Evolutionary conservation across 2,113 vertebrate genomes (phyloP), one percentile per base, ranked within the genome.

Genomic region (Garra rufa): DNA sequence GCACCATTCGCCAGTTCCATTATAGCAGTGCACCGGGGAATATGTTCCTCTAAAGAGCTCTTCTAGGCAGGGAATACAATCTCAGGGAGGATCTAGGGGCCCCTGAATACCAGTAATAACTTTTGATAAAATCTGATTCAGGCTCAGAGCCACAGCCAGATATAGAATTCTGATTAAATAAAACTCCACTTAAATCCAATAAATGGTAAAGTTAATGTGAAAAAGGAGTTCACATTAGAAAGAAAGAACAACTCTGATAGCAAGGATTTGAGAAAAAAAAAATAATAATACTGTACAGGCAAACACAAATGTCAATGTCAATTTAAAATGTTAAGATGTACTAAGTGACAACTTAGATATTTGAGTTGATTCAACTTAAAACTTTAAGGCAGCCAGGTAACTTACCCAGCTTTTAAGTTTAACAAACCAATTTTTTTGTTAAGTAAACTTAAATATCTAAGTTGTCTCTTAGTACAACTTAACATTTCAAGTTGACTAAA

Each of bases 31-130:
- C 75, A 77, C 30, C 41, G 50, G 50, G 30, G 30, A 77, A 77
- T 41, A 30, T 77, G 50, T n/a, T 77, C 28, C 75, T 77, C 75
- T 77, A 38, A 77, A 77, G 50, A 77, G 75, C 50, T 63, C 41
- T 63, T 34, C 30, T 28, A 76, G 70, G 24, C 52, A 76, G 75
- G 75, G 30, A 77, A 77, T 77, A 57, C 75, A 77, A 77, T 77
- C 50, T 77, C 75, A 57, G 14, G 19, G 28, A 77, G 10, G 50
- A 77, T 77, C 75, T 55, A 50, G 46, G 50, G 21, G 9, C 75
- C 44, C 30, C 75, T 77, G 75, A 76, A 76, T 76, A 76, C 75
- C 50, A 57, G 75, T 76, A 57, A 77, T 77, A 77, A 77, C 75
- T 77, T 57, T 55, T 77, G 50, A 77, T 77, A n/a, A 57, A 77